Percentiles rank a stretch among this genome's conserved stretches.
These are phyloP conservation scores for Embidobia sp. DNA, from an alignment of 2,888 invertebrate genomes.

Conservation along the genomic window DNA sequence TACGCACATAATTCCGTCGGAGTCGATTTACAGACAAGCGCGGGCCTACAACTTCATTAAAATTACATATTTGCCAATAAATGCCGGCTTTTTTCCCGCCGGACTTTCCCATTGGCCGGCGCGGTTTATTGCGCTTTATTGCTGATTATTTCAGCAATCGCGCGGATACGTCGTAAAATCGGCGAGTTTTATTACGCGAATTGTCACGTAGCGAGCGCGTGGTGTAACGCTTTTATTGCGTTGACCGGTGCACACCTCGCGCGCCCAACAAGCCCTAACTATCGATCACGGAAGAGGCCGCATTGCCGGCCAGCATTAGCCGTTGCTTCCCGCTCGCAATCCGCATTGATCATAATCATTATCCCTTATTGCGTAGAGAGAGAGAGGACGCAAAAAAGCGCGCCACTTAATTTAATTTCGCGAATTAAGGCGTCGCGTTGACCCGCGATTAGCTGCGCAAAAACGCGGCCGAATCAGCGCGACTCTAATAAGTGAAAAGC, in stretches of 20 bases:
- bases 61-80: slow-evolving; percentile 52
- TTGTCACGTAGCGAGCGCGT: slow-evolving; percentile 58
- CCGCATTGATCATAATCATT: too few relatives aligned
- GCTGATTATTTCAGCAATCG: slow-evolving; percentile 55
- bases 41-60: slow-evolving; percentile 51
- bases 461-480: not conserved
- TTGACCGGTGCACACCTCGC: slow-evolving; percentile 44
- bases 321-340: too few relatives aligned
- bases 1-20: slow-evolving; percentile 25
- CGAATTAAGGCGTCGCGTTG: slow-evolving; percentile 30
- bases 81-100: slow-evolving; percentile 4
- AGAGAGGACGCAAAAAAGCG: too few relatives aligned
- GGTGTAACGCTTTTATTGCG: slow-evolving; percentile 60
- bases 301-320: too few relatives aligned
- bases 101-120: slow-evolving; percentile 29
- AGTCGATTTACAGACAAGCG: slow-evolving; percentile 34
- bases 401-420: too few relatives aligned
- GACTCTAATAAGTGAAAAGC: slow-evolving; percentile 31
- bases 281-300: too few relatives aligned
- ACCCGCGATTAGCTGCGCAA: too few relatives aligned
- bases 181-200: slow-evolving; percentile 48
- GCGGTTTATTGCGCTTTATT: slow-evolving; percentile 57
- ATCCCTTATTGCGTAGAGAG: too few relatives aligned
- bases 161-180: slow-evolving; percentile 53
- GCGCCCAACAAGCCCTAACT: slow-evolving; percentile 50